A percentile compares a stretch with the other conserved stretches of the same genome.
Evolutionary conservation across 1,140 invertebrate genomes (phyloP).

Genomic region (Ctenoplectra terminalis): DNA sequence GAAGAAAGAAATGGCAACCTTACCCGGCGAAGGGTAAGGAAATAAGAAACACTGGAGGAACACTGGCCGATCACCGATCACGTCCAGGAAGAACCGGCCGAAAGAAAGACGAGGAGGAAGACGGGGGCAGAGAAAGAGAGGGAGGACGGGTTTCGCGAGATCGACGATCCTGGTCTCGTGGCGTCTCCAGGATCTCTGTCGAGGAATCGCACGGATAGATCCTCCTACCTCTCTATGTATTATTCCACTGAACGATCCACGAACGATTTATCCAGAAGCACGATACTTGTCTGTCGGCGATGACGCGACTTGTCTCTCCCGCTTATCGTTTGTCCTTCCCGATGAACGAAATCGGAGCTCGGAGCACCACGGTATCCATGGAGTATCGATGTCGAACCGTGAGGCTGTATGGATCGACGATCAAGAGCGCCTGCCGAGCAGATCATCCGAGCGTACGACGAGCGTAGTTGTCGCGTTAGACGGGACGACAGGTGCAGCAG

Average conservation of each 20-base stretch:
- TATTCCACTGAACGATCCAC: slow-evolving; percentile 21
- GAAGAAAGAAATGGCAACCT: not conserved
- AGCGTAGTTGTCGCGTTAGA: slow-evolving; percentile 36
- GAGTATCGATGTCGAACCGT: slow-evolving; percentile 9
- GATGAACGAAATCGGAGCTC: slow-evolving; percentile 40
- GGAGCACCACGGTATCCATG: slow-evolving; percentile 31
- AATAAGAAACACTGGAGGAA: slow-evolving; percentile 45
- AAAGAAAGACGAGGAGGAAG: not conserved
- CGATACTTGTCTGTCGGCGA: too few species aligned
- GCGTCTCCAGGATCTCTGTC: not conserved
- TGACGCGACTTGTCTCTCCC: slow-evolving; percentile 7
- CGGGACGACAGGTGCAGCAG: slow-evolving; percentile 70
- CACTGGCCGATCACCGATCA: slow-evolving; percentile 46
- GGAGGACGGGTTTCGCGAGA: slow-evolving; percentile 22
- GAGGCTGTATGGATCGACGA: not conserved
- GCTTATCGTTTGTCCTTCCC: not conserved
- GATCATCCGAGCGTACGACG: slow-evolving; percentile 14
- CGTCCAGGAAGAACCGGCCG: slow-evolving; percentile 40
- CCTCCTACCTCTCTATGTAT: not conserved
- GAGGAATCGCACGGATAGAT: slow-evolving; percentile 3
- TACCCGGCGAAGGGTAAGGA: slow-evolving; percentile 1
- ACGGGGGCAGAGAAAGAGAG: slow-evolving; percentile 21
- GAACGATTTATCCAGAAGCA: slow-evolving; percentile 7
- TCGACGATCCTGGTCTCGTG: slow-evolving; percentile 9
- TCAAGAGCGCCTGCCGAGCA: not conserved